Percentiles rank a stretch among this genome's conserved stretches.
These are phyloP conservation scores for Frieseomelitta varia DNA, from an alignment of 1,140 invertebrate species.

Conservation along the genomic window DNA sequence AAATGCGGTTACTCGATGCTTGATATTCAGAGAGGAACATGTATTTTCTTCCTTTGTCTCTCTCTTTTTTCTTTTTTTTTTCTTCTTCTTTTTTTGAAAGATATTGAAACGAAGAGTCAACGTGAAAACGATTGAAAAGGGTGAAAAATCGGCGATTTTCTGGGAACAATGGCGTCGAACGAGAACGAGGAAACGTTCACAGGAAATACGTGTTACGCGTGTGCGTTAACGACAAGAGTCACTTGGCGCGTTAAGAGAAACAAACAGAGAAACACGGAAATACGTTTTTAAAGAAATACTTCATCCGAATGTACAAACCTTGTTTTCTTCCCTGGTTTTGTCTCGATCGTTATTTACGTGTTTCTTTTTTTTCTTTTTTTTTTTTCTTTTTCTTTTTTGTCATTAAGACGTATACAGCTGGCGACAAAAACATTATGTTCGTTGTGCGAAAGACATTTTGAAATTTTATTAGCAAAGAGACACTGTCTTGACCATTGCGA, in stretches of 20 bases:
- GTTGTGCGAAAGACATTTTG: no score
- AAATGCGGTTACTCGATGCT: slow-evolving; percentile 35
- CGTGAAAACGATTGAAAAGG: neutral
- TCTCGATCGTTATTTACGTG: neutral
- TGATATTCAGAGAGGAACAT: neutral
- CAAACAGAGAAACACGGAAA: neutral
- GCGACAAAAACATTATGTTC: no score
- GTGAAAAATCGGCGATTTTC: neutral
- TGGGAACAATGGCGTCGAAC: neutral
- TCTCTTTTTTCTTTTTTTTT: neutral
- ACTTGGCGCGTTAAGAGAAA: no score
- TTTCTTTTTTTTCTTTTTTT: neutral
- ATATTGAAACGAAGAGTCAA: no score
- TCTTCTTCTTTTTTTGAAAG: no score
- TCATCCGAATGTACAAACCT: neutral
- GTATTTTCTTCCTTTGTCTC: neutral
- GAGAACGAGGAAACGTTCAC: neutral
- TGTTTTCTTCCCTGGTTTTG: neutral
- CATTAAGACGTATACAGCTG: no score
- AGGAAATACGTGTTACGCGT: neutral
- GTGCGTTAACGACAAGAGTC: neutral
- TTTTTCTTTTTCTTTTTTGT: no score
- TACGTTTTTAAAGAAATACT: neutral
- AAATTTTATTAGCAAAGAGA: no score
- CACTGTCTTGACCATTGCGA: no score